A percentile compares a stretch with the other conserved stretches of the same genome.
phyloP scores from a whole-genome alignment of 2,797 vertebrate genomes.

The Amniataba percoides region DNA sequence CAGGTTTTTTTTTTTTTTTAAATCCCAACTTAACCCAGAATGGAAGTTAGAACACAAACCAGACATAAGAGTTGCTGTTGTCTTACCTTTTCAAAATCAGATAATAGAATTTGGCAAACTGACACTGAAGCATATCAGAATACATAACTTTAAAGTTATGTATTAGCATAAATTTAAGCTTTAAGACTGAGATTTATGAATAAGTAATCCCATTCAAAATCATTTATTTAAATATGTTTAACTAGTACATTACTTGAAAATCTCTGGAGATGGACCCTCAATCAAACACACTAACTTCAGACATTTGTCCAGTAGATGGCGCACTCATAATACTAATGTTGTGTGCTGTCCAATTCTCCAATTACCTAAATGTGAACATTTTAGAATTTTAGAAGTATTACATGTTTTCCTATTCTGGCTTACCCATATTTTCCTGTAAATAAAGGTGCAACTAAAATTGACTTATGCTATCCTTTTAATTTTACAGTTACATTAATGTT shows the following conservation, averaged over 20 bases:
- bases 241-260: background rate
- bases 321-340: background rate
- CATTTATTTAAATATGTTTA: background rate
- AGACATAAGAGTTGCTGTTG: background rate
- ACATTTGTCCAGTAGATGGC: constrained; percentile 58
- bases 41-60: background rate
- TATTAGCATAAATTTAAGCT: background rate
- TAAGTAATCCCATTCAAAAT: background rate
- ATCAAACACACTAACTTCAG: background rate
- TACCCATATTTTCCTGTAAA: background rate
- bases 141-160: too few relatives aligned
- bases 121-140: too few relatives aligned
- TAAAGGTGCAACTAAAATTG: background rate
- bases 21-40: background rate
- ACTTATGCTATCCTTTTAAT: background rate
- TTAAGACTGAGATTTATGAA: too few relatives aligned
- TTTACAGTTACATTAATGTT: background rate
- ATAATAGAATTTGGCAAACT: background rate
- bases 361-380: too few relatives aligned
- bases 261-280: background rate
- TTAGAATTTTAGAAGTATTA: background rate
- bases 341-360: background rate
- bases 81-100: background rate
- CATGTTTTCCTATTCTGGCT: background rate
- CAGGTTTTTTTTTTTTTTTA: too few relatives aligned